Evolutionary conservation across 2,888 invertebrate genomes (phyloP), one percentile per base, ranked within the genome.

Genomic region (Eristalinus sepulchralis): DNA sequence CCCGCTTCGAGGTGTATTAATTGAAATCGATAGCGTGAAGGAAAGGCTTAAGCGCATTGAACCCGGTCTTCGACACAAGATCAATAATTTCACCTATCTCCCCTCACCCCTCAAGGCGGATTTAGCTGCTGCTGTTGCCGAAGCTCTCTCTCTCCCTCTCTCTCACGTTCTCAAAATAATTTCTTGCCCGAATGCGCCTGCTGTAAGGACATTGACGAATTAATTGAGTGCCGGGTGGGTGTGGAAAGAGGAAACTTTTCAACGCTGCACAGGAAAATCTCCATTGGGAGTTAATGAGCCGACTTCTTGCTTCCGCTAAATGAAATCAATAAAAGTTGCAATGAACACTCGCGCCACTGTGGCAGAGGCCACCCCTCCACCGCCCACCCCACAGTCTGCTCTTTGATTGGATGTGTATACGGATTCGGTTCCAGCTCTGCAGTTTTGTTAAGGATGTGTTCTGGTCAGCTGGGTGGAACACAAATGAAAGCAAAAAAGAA

Each of bases 121-220:
- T 27, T 27, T 27, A 27, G 27, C 27, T 27, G 27, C 27, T 27
- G 27, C 2, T 27, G 27, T 5, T 27, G 27, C 5, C n/a, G n/a
- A n/a, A 27, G 27, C 27, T 5, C 27, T 5, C 27, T 27, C 27
- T 27, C 27, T 2, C 27, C 27, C 27, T n/a, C n/a, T n/a, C n/a
- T n/a, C n/a, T n/a, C n/a, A n/a, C n/a, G 20, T 17, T 55, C 71
- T 62, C 62, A 59, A 67, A 80, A 80, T 76, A 80, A 84, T 84
- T 77, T 77, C 72, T 59, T 81, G 81, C 81, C 59, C 72, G 76
- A 84, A 84, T 76, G 81, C 71, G 47, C 47, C 17, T 17, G 68
- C 76, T 76, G 71, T 62, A 67, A 80, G 84, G 81, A 71, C 84
- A 76, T 84, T 84, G 84, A 81, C 84, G 84, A 84, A 81, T 84